Evolutionary conservation across 2,888 invertebrate species (phyloP).

Genomic region (Scaeva pyrastri): DNA sequence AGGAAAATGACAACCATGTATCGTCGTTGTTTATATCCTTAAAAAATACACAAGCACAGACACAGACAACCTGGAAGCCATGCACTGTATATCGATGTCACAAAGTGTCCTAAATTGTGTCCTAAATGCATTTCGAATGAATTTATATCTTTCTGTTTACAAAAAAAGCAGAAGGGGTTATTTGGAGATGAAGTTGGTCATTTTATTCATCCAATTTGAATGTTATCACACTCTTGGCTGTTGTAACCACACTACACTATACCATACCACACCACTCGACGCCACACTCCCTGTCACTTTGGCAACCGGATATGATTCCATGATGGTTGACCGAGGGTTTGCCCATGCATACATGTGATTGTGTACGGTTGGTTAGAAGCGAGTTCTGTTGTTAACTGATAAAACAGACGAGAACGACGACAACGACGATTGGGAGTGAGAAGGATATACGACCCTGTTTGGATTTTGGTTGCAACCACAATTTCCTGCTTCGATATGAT

Average conservation of each 20-base stretch:
- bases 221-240: slow-evolving; percentile 49
- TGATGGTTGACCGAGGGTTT: slow-evolving; percentile 59
- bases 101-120: slow-evolving; percentile 19
- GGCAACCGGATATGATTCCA: slow-evolving; percentile 59
- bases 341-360: slow-evolving; percentile 38
- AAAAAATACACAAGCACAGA: slow-evolving; percentile 37
- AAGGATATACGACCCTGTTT: background rate
- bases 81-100: slow-evolving; percentile 43
- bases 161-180: background rate
- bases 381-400: background rate
- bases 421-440: too few species aligned
- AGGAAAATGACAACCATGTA: background rate
- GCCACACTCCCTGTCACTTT: too few species aligned
- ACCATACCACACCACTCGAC: too few species aligned
- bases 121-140: slow-evolving; percentile 34
- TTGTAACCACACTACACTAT: slow-evolving; percentile 49
- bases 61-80: background rate
- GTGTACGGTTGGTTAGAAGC: slow-evolving; percentile 4
- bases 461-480: slow-evolving; percentile 24
- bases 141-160: slow-evolving; percentile 13
- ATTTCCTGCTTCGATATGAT: slow-evolving; percentile 2
- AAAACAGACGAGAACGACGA: background rate
- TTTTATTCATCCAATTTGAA: slow-evolving; percentile 37
- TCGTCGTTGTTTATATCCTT: slow-evolving; percentile 21
- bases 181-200: slow-evolving; percentile 8